These are phyloP conservation scores for Cyprinus carpio DNA, from an alignment of 2,113 vertebrate species.

Conservation along the genomic window DNA sequence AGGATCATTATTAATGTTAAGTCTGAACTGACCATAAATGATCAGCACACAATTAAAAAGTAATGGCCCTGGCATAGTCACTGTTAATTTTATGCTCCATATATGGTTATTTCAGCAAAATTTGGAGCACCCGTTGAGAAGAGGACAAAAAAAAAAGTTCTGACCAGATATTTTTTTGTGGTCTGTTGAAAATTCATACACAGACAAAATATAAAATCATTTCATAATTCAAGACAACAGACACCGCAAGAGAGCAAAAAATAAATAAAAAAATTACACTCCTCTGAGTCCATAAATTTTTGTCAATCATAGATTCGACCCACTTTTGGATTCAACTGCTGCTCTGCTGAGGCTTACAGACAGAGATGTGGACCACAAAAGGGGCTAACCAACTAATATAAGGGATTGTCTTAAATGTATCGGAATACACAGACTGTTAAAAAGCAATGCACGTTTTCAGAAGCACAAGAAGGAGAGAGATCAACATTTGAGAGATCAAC, in stretches of 20 bases:
- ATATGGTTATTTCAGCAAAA: constrained; percentile 1
- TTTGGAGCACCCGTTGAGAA: neutral
- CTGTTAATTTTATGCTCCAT: neutral
- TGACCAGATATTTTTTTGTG: constrained; percentile 1
- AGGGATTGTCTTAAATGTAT: neutral
- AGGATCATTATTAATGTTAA: neutral
- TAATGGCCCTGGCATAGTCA: too few relatives aligned
- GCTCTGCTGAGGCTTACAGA: neutral
- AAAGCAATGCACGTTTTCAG: neutral
- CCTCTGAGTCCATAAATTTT: neutral
- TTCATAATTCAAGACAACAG: neutral
- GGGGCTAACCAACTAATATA: neutral
- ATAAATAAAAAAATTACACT: neutral
- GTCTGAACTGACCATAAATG: too few relatives aligned
- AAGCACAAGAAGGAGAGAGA: constrained; percentile 34
- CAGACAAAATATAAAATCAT: constrained; percentile 3
- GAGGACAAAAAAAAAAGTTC: neutral
- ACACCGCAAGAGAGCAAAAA: neutral
- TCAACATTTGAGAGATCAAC: too few relatives aligned
- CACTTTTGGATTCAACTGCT: neutral
- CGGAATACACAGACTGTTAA: neutral
- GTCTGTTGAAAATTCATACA: neutral
- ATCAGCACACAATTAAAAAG: too few relatives aligned
- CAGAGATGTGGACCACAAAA: neutral
- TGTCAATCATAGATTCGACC: constrained; percentile 24